phyloP scores from a whole-genome alignment of 2,113 vertebrate genomes.

The Sinocyclocheilus anshuiensis region DNA sequence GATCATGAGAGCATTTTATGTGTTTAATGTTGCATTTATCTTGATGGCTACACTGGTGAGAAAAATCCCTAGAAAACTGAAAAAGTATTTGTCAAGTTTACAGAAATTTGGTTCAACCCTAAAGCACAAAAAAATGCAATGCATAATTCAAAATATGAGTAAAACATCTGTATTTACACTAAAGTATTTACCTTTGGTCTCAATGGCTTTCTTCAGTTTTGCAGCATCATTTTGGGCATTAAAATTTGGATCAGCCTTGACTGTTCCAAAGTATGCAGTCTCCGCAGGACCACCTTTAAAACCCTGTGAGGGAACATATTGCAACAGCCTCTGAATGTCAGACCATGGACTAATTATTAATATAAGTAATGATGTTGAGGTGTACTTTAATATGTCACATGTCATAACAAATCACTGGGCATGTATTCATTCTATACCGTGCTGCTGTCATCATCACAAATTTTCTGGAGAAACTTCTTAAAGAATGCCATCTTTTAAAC shows the following conservation, averaged over 20 bases:
- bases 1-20: neutral
- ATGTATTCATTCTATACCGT: neutral
- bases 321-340: neutral
- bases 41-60: neutral
- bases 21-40: too few species aligned
- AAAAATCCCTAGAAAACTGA: too few species aligned
- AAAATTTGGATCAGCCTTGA: constrained; percentile 77
- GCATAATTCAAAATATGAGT: neutral
- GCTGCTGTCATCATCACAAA: neutral
- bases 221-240: constrained; percentile 78
- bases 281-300: constrained; percentile 57
- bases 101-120: neutral
- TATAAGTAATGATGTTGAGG: neutral
- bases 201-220: constrained; percentile 81
- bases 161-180: neutral
- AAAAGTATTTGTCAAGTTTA: too few species aligned
- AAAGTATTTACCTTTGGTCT: constrained; percentile 76
- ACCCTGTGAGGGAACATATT: constrained; percentile 5
- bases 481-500: constrained; percentile 37
- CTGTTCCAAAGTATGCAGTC: constrained; percentile 70
- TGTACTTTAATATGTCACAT: too few species aligned
- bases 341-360: neutral
- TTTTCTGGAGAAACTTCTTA: neutral
- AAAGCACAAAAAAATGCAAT: neutral
- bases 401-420: neutral